Evolutionary conservation across 2,888 invertebrate genomes (phyloP), one percentile per base, ranked within the genome.

Genomic region (Seira ritae): DNA sequence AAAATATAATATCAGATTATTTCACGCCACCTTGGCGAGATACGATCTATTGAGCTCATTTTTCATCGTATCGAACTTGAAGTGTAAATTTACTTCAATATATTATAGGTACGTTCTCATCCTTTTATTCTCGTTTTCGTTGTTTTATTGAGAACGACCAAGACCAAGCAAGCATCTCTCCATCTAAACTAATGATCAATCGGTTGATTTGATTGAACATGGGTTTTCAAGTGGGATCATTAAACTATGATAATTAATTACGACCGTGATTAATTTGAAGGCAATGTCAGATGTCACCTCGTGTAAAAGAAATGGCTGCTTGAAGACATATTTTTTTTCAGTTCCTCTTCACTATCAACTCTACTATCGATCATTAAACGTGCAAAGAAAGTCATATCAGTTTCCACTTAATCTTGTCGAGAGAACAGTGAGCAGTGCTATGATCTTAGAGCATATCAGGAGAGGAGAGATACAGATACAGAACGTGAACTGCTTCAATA

Each of bases 301-400:
- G 12, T 15, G 15, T 50, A 50, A 50, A 50, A 62, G 22, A 62
- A 8, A 62, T 62, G 22, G 62, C 62, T 55, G 55, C 12, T 55
- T 55, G 6, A 55, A 55, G 55, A 17, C 1, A 55, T 55, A 15
- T 12, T 3, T 31, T 31, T 12, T 3, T 31, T 31, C 31, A 31
- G 31, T 31, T 31, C 31, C 31, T 31, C 31, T 31, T 31, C 62
- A 20, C 62, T 62, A 62, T 62, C 62, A 62, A 62, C n/a, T 46
- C 4, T 46, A 15, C 17, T 31, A 80, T 74, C 69, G 74, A 62
- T 75, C 81, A 50, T 66, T 75, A 71, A 71, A 50, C 81, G 75
- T 66, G 70, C 75, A 75, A 75, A 75, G 75, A 75, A 66, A 67
- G 50, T 75, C 46, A 75, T 81, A 75, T 81, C 81, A 68, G 31